Base-by-base conservation (phyloP, 1,140 invertebrate species). In the Conus betulinus region DNA sequence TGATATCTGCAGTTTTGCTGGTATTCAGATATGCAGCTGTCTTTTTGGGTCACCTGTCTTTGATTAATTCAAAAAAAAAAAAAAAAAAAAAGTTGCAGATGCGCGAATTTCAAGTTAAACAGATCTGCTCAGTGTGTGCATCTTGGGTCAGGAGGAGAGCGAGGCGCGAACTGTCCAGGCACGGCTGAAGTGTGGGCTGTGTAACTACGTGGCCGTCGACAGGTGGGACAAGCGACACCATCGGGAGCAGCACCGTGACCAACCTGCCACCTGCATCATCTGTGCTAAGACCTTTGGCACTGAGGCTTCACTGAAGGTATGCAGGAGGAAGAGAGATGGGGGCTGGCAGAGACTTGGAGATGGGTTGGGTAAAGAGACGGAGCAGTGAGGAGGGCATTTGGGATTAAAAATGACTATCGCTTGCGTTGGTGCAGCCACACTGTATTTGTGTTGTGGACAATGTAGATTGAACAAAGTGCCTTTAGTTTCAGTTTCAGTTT, bases 271-370 rank as follows among this genome's bases (percentile, higher is more conserved):
- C n/a, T 90, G 90, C 52, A 8, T 83, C 20, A 5, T 88, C 5
- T 90, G 90, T 74, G 17, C 51, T 39, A 90, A 90, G 82, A 67
- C 57, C 23, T 52, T 90, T 1, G 57, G 85, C 53, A 88, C 85
- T 6, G 85, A 88, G 67, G 63, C 86, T 27, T 85, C 88, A 6
- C 51, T 90, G 25, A 85, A 87, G 88, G 85, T 87, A 15, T 60
- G 57, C 15, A 15, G 8, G 57, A 0, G 57, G 57, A 15, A 11
- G 57, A 4, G 4, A 11, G 57, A 4, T 60, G 57, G 4, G n/a
- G 55, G 57, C 15, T 60, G 57, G 57, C 15, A 15, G 57, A 25
- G 13, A 6, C n/a, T 7, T 74, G 67, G 13, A 20, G 7, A 25
- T 74, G 67, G 17, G 20, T 23, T 11, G 67, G 67, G 7, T 11